These are phyloP conservation scores for Pelodytes ibericus DNA, from an alignment of 2,797 vertebrate genomes.

Conservation along the genomic window DNA sequence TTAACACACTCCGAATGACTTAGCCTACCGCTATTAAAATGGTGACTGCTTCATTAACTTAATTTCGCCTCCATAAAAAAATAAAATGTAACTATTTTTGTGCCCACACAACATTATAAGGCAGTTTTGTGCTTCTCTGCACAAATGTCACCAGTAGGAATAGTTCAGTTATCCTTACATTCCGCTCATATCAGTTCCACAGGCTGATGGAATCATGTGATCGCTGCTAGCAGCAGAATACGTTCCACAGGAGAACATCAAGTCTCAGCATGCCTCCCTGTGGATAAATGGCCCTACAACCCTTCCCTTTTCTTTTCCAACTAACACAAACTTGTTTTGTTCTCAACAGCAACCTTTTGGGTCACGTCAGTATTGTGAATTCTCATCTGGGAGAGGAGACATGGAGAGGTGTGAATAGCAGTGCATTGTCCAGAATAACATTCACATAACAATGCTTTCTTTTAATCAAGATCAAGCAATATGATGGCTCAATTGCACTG, in stretches of 20 bases:
- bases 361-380: constrained; percentile 25
- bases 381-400: not conserved
- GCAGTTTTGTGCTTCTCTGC: constrained; percentile 19
- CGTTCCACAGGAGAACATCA: constrained; percentile 30
- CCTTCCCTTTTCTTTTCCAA: constrained; percentile 28
- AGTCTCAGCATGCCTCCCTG: constrained; percentile 28
- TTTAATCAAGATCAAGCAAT: not conserved
- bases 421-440: not conserved
- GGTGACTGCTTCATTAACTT: constrained; percentile 33
- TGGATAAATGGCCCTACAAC: constrained; percentile 32
- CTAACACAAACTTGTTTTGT: constrained; percentile 29
- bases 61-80: constrained; percentile 28
- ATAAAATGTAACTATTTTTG: constrained; percentile 23
- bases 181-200: constrained; percentile 31
- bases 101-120: constrained; percentile 20
- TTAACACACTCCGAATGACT: constrained; percentile 24
- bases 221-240: constrained; percentile 26
- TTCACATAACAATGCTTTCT: not conserved
- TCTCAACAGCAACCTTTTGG: constrained; percentile 20
- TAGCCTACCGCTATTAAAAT: constrained; percentile 23
- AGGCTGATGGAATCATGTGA: constrained; percentile 38
- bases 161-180: not conserved
- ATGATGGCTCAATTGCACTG: not conserved
- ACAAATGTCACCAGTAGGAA: constrained; percentile 31
- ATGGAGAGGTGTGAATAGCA: not conserved